Evolutionary conservation across 2,888 invertebrate genomes (phyloP).

Genomic region (Apamea anceps): DNA sequence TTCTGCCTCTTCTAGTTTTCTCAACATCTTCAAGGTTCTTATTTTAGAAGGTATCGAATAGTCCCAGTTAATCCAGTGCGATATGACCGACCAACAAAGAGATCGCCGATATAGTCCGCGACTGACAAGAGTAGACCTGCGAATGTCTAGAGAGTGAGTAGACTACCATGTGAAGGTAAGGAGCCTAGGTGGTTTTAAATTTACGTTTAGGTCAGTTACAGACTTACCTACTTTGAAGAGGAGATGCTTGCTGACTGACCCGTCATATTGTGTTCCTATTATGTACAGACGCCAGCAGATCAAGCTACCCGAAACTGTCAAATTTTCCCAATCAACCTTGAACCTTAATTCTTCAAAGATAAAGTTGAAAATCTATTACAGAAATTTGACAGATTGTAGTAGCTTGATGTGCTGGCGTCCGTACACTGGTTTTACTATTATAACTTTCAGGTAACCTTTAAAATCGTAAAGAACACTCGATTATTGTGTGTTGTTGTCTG

Average conservation of each 20-base stretch:
- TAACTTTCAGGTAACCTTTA: too few relatives aligned
- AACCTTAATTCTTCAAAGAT: too few relatives aligned
- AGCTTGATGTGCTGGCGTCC: too few relatives aligned
- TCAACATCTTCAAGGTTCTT: slow-evolving; percentile 66
- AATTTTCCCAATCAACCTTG: too few relatives aligned
- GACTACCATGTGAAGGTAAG: background rate
- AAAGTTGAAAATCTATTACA: too few relatives aligned
- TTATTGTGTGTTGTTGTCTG: background rate
- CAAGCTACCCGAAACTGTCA: too few relatives aligned
- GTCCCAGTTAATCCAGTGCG: slow-evolving; percentile 79
- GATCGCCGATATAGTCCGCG: slow-evolving; percentile 79
- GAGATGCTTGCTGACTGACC: background rate
- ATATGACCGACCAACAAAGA: slow-evolving; percentile 85
- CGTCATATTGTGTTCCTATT: background rate
- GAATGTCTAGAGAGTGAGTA: slow-evolving; percentile 41
- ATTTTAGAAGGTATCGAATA: slow-evolving; percentile 82
- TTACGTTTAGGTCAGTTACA: background rate
- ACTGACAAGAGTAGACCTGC: slow-evolving; percentile 55
- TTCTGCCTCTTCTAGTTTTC: slow-evolving; percentile 50
- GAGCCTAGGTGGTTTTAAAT: background rate
- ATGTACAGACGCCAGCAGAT: too few relatives aligned
- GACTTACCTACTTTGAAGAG: background rate
- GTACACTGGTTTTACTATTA: too few relatives aligned
- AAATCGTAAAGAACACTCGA: too few relatives aligned
- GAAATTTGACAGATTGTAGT: too few relatives aligned